Evolutionary conservation across 1,140 invertebrate species (phyloP), one percentile per base, ranked within the genome.

Genomic region (Drosophila tristis): DNA sequence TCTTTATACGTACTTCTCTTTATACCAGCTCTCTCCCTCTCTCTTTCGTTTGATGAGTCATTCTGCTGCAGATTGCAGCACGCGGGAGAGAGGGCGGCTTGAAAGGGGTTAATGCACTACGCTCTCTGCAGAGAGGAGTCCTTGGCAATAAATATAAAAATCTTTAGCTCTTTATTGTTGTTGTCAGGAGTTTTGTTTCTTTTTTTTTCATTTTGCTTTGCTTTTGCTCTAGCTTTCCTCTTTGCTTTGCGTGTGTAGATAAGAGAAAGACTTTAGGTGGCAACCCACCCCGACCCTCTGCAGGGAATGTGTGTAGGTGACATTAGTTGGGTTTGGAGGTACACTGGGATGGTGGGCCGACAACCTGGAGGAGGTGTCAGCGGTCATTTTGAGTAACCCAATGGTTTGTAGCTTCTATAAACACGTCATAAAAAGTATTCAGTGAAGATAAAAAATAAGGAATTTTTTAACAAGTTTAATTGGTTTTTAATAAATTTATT

Each of bases 71-170:
- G 42, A 62, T 77, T 82, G 78, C 70, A 74, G 31, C 65, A 70
- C 44, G 42, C 59, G 53, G 47, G 54, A 48, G 61, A 54, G 23
- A 15, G 23, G 43, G 43, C 26, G 23, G 43, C 62, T 60, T 66
- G 82, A 44, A 89, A 89, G 82, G 84, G 82, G 84, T 89, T 87
- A 87, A 87, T 87, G 82, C 82, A 87, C 84, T 86, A 78, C 63
- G 43, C 71, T 78, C 45, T 45, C 50, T 61, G 44, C 16, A 53
- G 64, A 48, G 58, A 56, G 31, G 60, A 78, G 61, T 67, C 62
- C 82, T 65, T 81, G 82, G 82, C 70, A 78, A 87, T 87, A 86
- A 86, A 86, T 87, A 87, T 86, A 86, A 86, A 86, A 86, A 87
- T 87, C 82, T 87, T 78, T 75, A 54, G 48, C 55, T 78, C 61